Base-by-base conservation (phyloP, 2,797 vertebrate species). In the Hoplostethus mediterraneus region DNA sequence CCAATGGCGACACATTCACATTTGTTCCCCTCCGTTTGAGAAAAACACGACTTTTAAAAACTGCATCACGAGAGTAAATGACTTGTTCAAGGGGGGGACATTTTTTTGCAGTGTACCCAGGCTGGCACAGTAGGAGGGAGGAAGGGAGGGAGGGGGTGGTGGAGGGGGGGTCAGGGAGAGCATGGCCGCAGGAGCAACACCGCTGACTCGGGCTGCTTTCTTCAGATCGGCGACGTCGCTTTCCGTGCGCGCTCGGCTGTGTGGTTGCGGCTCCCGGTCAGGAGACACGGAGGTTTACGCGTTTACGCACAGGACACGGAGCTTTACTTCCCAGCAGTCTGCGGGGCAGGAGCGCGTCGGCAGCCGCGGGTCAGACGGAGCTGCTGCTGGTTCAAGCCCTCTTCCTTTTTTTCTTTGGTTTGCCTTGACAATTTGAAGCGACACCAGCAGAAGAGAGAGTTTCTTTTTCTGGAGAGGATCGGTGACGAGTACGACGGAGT, bases 91-190 rank as follows among this genome's bases (percentile, higher is more conserved):
- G 25, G 40, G 25, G 40, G 2, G 36, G 21, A 16, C 56, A 71
- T 33, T 80, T 87, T 33, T 68, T 89, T 89, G 12, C 83, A 90
- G 85, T n/a, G 87, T 71, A 73, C 57, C 38, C 52, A 63, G 72
- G 58, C 73, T 79, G 79, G 69, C 87, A 83, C 69, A 48, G 77
- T 63, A 82, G 92, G 85, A 75, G 92, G 88, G 88, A 65, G 25
- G 12, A 3, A 14, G 31, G 49, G n/a, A 0, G 14, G 63, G 30
- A 14, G 44, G 17, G 31, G 21, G 21, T 21, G n/a, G n/a, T 21
- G 1, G n/a, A 53, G 76, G 81, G 76, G 86, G 61, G 31, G 77
- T 80, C 79, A 33, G 21, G 74, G 78, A 73, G 80, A 84, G 91
- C 87, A 89, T 90, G 89, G 90, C 90, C 70, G 87, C 70, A 64